Conservation (phyloP, 2,888 invertebrate genomes). For the Nemurella pictetii region DNA sequence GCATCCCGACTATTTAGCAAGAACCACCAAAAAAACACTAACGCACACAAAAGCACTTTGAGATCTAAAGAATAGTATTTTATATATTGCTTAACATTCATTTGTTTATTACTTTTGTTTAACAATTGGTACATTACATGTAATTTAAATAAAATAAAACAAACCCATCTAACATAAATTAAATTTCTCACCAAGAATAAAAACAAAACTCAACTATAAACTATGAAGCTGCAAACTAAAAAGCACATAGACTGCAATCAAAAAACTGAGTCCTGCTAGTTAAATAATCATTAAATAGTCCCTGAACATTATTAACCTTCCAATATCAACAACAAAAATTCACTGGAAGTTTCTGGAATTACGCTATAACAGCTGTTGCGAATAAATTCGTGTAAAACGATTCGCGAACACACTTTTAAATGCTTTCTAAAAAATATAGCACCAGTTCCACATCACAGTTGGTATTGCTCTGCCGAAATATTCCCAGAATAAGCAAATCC, state of each 20-base stretch:
- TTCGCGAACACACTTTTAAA: not conserved
- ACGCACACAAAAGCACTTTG: too few species aligned
- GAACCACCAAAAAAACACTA: too few species aligned
- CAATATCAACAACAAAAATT: not conserved
- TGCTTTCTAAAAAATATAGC: not conserved
- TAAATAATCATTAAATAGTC: not conserved
- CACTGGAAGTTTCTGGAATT: not conserved
- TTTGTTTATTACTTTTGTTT: not conserved
- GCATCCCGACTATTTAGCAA: too few species aligned
- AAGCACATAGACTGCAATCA: not conserved
- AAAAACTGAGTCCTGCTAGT: not conserved
- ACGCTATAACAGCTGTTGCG: not conserved
- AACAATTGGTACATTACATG: not conserved
- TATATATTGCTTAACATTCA: too few species aligned
- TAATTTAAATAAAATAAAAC: not conserved
- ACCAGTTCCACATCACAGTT: not conserved
- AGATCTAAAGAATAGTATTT: too few species aligned
- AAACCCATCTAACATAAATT: not conserved
- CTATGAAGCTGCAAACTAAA: not conserved
- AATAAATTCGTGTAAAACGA: not conserved
- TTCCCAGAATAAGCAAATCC: not conserved
- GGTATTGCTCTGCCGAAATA: too few species aligned
- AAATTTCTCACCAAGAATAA: not conserved
- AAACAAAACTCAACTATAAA: not conserved
- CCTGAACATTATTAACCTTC: not conserved